A percentile compares a stretch with the other conserved stretches of the same genome.
These are phyloP conservation scores for Tipula unca DNA, from an alignment of 2,888 invertebrate genomes.

Conservation along the genomic window DNA sequence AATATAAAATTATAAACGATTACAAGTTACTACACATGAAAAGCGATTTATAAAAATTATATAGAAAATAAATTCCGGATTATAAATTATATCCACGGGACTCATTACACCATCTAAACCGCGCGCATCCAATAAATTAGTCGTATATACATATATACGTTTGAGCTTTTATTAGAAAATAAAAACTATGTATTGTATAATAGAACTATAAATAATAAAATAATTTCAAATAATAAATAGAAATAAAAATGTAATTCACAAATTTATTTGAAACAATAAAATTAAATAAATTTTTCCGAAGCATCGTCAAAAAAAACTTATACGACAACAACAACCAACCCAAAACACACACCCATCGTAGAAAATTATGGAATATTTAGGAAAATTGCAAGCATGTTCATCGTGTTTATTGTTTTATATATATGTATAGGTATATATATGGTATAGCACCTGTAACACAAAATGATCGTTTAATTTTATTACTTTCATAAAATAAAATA, in stretches of 20 bases:
- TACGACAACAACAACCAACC: neutral
- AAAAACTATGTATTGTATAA: neutral
- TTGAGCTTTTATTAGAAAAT: neutral
- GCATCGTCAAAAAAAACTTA: neutral
- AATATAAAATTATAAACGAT: too few relatives aligned
- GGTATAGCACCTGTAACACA: neutral
- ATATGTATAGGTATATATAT: too few relatives aligned
- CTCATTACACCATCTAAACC: neutral
- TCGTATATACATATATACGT: neutral
- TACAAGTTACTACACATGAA: neutral
- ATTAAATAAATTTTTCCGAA: neutral
- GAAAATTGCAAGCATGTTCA: conserved; percentile 14
- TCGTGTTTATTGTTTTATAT: conserved; percentile 4
- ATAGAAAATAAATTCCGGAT: neutral
- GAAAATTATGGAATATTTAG: conserved; percentile 9
- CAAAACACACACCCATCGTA: neutral
- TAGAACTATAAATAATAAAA: neutral
- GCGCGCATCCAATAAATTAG: neutral
- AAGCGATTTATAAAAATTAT: neutral
- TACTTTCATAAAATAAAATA: neutral
- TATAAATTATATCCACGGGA: neutral
- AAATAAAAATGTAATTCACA: neutral
- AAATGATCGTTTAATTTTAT: conserved; percentile 14
- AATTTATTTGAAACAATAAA: neutral
- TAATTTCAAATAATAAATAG: neutral